Evolutionary conservation across 2,797 vertebrate genomes (phyloP).

Genomic region (Psittacula echo): DNA sequence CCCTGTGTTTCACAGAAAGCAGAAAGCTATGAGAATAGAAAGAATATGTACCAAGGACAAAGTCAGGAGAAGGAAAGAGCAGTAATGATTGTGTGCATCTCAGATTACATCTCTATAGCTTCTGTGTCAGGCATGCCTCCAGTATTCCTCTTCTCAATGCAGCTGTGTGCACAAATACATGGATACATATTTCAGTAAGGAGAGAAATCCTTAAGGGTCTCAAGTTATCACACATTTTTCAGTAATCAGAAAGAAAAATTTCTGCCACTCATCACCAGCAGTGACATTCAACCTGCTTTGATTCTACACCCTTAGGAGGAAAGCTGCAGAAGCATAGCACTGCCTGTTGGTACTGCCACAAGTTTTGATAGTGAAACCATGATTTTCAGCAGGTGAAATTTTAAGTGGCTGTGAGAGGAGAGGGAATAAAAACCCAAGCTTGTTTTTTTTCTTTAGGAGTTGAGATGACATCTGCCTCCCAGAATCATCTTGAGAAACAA

Average conservation of each 20-base stretch:
- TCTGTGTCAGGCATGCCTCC: background rate
- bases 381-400: background rate
- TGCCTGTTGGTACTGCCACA: background rate
- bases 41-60: background rate
- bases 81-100: background rate
- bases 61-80: background rate
- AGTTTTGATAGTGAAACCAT: accelerated
- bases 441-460: background rate
- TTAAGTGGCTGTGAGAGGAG: background rate
- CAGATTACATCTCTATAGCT: background rate
- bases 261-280: background rate
- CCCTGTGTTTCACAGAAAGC: background rate
- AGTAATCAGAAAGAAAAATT: background rate
- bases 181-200: background rate
- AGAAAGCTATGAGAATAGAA: background rate
- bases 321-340: background rate
- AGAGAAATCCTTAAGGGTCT: background rate
- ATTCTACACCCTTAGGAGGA: background rate
- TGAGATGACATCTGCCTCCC: background rate
- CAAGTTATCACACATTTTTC: background rate
- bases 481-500: background rate
- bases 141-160: background rate
- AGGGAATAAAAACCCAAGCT: background rate
- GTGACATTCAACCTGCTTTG: background rate
- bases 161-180: accelerated